Percentiles rank a stretch among this genome's conserved stretches.
These are phyloP conservation scores for Pipistrellus pipistrellus DNA, from an alignment of 2,797 vertebrate genomes.

Conservation along the genomic window DNA sequence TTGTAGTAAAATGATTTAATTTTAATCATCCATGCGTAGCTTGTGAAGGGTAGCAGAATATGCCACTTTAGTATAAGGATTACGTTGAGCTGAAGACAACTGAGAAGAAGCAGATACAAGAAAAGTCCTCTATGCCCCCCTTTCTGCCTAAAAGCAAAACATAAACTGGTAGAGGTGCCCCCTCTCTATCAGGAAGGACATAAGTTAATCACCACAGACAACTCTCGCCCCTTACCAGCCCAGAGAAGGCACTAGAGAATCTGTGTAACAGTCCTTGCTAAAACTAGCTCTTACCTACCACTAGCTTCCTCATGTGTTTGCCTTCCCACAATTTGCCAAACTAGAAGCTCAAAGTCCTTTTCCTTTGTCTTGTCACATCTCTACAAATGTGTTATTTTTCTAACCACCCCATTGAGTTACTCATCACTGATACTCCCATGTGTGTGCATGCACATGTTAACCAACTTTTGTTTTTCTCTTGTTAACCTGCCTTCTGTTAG, in stretches of 20 bases:
- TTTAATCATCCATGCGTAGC: neutral
- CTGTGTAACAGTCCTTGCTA: neutral
- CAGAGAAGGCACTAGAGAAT: neutral
- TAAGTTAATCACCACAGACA: neutral
- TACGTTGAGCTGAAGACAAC: conserved; percentile 2
- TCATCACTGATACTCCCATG: neutral
- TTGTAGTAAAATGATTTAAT: neutral
- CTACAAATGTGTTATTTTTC: neutral
- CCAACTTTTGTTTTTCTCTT: neutral
- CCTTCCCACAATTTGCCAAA: neutral
- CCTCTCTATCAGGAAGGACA: neutral
- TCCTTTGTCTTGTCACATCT: neutral
- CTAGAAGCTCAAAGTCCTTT: neutral
- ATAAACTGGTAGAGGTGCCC: neutral
- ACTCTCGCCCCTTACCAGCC: neutral
- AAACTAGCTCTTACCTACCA: neutral
- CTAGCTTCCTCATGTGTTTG: neutral
- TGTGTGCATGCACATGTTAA: neutral
- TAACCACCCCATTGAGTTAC: neutral
- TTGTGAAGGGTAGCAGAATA: neutral
- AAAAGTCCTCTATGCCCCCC: neutral
- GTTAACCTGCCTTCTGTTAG: neutral
- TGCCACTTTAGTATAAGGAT: neutral
- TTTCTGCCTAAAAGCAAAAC: neutral
- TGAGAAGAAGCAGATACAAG: neutral